Conservation (phyloP, 2,888 invertebrate species). For the Dynastes tityus region DNA sequence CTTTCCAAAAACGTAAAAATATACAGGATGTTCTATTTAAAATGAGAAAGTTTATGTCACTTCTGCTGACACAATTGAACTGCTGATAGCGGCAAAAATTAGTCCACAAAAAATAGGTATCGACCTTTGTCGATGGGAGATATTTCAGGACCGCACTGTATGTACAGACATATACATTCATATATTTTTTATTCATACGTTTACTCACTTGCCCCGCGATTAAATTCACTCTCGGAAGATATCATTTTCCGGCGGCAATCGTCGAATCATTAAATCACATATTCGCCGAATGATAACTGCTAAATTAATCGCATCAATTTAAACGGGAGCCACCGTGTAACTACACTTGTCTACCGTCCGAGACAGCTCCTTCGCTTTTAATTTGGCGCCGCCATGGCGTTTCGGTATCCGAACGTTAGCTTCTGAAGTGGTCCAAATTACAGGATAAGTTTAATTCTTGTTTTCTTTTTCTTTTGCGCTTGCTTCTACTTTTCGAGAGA, state of each 20-base stretch:
- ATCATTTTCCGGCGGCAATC: not conserved
- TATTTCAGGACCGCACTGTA: no score
- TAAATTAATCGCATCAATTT: conserved; percentile 10
- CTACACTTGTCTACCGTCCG: not conserved
- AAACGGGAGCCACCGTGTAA: conserved; percentile 19
- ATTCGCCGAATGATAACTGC: not conserved
- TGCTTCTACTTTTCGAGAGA: not conserved
- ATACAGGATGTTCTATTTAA: no score
- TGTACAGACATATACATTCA: no score
- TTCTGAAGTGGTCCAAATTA: conserved; percentile 58
- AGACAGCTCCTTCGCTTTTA: conserved; percentile 20
- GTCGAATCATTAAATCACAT: not conserved
- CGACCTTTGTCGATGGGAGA: no score
- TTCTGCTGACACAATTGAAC: no score
- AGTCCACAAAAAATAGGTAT: no score
- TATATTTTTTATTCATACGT: no score
- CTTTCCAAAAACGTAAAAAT: no score
- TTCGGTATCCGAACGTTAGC: conserved; percentile 50
- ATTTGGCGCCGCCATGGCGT: conserved; percentile 44
- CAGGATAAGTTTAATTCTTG: conserved; percentile 56
- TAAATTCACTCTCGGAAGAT: no score
- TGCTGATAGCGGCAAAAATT: no score
- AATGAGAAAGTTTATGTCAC: no score
- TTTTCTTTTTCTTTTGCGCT: conserved; percentile 49
- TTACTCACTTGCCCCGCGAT: no score